Percentiles rank a stretch among this genome's conserved stretches.
These are phyloP conservation scores for Gandaritis pyraliata DNA, from an alignment of 2,888 invertebrate species.

Conservation along the genomic window DNA sequence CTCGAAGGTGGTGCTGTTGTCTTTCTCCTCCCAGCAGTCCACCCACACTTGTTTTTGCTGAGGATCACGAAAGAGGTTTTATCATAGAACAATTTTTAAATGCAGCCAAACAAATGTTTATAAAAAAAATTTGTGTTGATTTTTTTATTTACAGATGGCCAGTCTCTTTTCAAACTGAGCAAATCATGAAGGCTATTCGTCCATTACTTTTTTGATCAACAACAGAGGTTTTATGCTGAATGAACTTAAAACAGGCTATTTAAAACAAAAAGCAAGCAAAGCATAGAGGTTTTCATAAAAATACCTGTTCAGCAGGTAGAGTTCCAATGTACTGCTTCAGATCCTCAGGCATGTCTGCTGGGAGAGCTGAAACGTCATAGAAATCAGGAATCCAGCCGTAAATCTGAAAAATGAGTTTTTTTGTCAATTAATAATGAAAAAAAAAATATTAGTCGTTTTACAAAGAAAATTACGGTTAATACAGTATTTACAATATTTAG, in stretches of 20 bases:
- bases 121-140: not conserved
- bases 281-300: not conserved
- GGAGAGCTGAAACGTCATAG: constrained; percentile 87
- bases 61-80: constrained; percentile 22
- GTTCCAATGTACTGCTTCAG: constrained; percentile 55
- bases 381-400: constrained; percentile 94
- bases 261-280: too few relatives aligned
- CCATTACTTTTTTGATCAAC: not conserved
- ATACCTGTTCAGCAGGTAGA: constrained; percentile 52
- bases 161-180: not conserved
- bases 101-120: not conserved
- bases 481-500: too few relatives aligned
- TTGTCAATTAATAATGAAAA: too few relatives aligned
- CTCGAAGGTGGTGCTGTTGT: constrained; percentile 67
- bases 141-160: constrained; percentile 1
- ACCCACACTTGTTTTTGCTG: constrained; percentile 89
- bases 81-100: not conserved
- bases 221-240: not conserved
- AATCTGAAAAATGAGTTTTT: constrained; percentile 85
- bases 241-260: not conserved
- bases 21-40: constrained; percentile 90
- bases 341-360: constrained; percentile 87
- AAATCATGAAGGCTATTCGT: not conserved
- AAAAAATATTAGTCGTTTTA: too few relatives aligned
- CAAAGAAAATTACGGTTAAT: too few relatives aligned